These are phyloP conservation scores for Solen grandis DNA, from an alignment of 1,140 invertebrate species.

Conservation along the genomic window DNA sequence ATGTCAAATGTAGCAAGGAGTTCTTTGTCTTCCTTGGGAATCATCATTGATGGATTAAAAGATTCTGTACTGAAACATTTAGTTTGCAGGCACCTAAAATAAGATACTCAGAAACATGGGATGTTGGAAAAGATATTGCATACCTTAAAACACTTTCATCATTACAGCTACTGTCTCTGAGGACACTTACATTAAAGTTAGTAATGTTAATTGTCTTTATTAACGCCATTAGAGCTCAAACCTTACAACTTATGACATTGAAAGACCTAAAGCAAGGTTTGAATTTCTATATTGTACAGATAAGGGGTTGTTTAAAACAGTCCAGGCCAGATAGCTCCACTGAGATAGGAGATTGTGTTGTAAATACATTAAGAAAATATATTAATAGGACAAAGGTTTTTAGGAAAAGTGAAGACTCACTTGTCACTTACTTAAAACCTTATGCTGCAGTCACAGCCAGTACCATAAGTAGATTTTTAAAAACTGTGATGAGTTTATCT, in stretches of 20 bases:
- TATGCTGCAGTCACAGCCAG: constrained; percentile 16
- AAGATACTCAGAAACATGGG: constrained; percentile 49
- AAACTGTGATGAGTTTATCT: constrained; percentile 19
- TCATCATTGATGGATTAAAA: constrained; percentile 1
- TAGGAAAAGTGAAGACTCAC: neutral
- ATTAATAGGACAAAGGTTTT: constrained; percentile 6
- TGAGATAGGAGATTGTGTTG: constrained; percentile 28
- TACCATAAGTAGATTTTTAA: constrained; percentile 18
- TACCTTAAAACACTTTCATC: constrained; percentile 13
- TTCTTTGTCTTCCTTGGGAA: constrained; percentile 38
- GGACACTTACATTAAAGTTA: constrained; percentile 23
- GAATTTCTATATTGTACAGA: constrained; percentile 8
- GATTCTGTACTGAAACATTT: constrained; percentile 49
- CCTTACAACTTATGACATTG: constrained; percentile 3
- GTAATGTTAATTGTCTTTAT: constrained; percentile 29
- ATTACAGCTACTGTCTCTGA: neutral
- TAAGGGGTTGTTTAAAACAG: constrained; percentile 17
- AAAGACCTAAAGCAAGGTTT: constrained; percentile 22
- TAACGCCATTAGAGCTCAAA: constrained; percentile 23
- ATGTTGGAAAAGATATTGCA: constrained; percentile 33
- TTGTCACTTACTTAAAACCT: constrained; percentile 27
- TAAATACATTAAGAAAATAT: constrained; percentile 20
- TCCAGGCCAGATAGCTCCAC: constrained; percentile 10
- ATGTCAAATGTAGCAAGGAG: too few relatives aligned
- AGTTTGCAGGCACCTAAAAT: constrained; percentile 31